These are phyloP conservation scores for Pluvianellus socialis DNA, from an alignment of 2,113 vertebrate species.

Conservation along the genomic window DNA sequence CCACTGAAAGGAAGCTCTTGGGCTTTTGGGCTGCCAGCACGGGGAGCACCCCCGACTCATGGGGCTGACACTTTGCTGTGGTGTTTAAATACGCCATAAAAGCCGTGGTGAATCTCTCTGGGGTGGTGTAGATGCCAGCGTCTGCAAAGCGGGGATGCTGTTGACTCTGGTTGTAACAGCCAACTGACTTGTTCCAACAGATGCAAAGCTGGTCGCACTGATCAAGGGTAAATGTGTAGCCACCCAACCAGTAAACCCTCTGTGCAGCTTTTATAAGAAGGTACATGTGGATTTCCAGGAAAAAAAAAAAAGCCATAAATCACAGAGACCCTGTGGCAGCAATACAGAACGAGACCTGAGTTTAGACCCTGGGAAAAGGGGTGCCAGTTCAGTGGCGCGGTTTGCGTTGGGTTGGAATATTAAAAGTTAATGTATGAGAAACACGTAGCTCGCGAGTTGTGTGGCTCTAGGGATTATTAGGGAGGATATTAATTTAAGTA, in stretches of 20 bases:
- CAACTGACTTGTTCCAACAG: background rate
- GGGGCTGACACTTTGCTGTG: background rate
- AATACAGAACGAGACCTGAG: background rate
- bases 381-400: background rate
- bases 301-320: background rate
- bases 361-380: background rate
- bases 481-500: constrained; percentile 18
- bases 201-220: background rate
- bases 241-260: background rate
- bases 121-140: background rate
- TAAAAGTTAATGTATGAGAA: background rate
- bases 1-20: background rate
- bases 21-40: background rate
- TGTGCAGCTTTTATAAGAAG: background rate
- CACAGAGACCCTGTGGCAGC: background rate
- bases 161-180: background rate
- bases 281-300: background rate
- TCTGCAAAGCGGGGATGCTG: background rate
- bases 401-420: background rate
- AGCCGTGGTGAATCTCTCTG: background rate
- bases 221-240: background rate
- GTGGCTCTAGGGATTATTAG: background rate
- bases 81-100: background rate
- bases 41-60: too few relatives aligned
- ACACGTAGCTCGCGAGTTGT: background rate